Evolutionary conservation across 2,113 vertebrate species (phyloP), one percentile per base, ranked within the genome.

Genomic region (Conger conger): DNA sequence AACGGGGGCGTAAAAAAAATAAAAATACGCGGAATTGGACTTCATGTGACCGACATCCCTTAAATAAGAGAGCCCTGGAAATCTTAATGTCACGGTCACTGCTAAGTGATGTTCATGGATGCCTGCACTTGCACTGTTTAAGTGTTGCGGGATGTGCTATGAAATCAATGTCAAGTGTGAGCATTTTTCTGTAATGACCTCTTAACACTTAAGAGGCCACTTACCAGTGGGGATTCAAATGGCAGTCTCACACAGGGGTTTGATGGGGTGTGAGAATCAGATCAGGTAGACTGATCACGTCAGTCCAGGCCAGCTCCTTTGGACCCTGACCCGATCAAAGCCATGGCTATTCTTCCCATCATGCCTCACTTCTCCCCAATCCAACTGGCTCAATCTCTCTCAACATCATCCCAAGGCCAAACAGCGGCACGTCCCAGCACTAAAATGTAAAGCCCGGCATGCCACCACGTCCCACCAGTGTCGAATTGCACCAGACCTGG

Each of bases 31-130:
- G 27, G 30, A 73, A 33, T 7, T 33, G 27, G 1, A 30, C 27
- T 33, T 73, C 68, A 73, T 73, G 57, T 63, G 68, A 73, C 68
- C 27, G 68, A 73, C n/a, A 73, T 73, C 68, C 27, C 68, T 73
- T 33, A 30, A 73, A 73, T 73, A 33, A 73, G 27, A 73, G 23
- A 30, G 33, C n/a, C n/a, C 27, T 73, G 30, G 27, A 73, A 73
- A 73, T 30, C 27, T 33, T 11, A 9, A 73, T 33, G 68, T 8
- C 27, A 73, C 13, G 27, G 68, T 33, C 68, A 8, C 68, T 11
- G n/a, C 9, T 33, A 73, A 73, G 11, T 73, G 68, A 33, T 73
- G 68, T 33, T 73, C 68, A 73, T 73, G 68, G 9, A 73, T 33
- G 13, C 68, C 9, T 73, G 68, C 27, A 1, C 27, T 73, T 73